Conservation (phyloP, 2,113 vertebrate species). For the Lepus timidus region DNA sequence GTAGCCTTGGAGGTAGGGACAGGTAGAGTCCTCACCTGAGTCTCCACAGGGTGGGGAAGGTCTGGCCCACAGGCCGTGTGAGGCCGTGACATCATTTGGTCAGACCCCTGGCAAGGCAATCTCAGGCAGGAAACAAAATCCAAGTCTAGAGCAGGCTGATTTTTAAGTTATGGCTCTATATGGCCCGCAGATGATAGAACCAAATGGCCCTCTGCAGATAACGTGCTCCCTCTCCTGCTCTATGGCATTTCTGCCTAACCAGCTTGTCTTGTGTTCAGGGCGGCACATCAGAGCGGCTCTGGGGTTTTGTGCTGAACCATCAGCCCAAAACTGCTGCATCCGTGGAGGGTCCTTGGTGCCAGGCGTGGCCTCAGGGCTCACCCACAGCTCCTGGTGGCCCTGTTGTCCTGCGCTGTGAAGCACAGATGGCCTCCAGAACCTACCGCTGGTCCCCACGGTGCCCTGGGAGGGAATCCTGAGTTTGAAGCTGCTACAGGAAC, state of each 20-base stretch:
- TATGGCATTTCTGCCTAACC: background rate
- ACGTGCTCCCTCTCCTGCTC: too few species aligned
- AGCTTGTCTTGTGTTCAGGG: background rate
- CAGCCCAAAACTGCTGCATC: rapidly evolving
- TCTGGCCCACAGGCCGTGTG: too few species aligned
- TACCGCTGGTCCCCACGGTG: background rate
- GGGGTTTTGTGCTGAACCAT: too few species aligned
- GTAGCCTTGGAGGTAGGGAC: rapidly evolving
- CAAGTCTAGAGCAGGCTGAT: too few species aligned
- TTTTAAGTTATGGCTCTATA: too few species aligned
- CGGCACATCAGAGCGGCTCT: background rate
- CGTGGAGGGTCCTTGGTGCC: rapidly evolving
- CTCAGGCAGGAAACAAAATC: too few species aligned
- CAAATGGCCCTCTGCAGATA: too few species aligned
- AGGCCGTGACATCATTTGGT: too few species aligned
- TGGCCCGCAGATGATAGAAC: too few species aligned
- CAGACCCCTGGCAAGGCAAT: too few species aligned
- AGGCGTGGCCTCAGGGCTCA: background rate
- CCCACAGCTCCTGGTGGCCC: rapidly evolving
- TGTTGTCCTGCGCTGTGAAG: too few species aligned
- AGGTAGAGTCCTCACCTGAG: background rate
- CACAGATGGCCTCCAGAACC: background rate
- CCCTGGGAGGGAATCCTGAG: background rate
- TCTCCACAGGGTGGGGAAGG: background rate
- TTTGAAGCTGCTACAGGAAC: background rate